phyloP scores from a whole-genome alignment of 1,140 invertebrate genomes.

The Vollenhovia emeryi region DNA sequence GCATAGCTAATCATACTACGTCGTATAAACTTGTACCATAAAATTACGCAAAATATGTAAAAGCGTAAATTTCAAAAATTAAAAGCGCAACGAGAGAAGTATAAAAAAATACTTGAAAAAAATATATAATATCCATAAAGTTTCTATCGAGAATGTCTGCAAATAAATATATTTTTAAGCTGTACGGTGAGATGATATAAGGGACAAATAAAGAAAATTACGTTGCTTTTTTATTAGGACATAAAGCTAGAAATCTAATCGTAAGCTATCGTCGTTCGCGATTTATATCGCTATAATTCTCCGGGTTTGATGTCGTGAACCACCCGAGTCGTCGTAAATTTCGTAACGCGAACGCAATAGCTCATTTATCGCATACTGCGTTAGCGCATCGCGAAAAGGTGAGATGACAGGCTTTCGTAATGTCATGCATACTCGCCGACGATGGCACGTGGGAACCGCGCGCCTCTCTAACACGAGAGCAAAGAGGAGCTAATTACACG shows the following conservation, averaged over 20 bases:
- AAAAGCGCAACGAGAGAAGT: background rate
- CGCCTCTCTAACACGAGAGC: conserved; percentile 20
- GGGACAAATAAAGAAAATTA: background rate
- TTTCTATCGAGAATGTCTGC: background rate
- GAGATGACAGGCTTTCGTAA: conserved; percentile 47
- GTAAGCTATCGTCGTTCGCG: background rate
- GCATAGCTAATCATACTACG: background rate
- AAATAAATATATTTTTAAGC: background rate
- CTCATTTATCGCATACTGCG: conserved; percentile 38
- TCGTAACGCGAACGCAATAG: conserved; percentile 40
- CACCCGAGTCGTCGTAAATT: conserved; percentile 27
- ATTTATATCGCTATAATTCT: conserved; percentile 32
- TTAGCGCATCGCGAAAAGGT: conserved; percentile 33
- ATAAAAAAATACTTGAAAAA: background rate
- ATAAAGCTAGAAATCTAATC: conserved; percentile 30
- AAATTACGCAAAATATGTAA: background rate
- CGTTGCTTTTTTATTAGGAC: background rate
- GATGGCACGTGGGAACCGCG: conserved; percentile 33
- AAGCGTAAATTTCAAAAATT: background rate
- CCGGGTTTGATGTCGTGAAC: background rate
- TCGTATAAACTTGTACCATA: background rate
- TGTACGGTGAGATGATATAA: background rate
- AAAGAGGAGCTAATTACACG: conserved; percentile 55
- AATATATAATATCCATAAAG: background rate
- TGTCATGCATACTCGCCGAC: conserved; percentile 1